These are phyloP conservation scores for Hydrolagus colliei DNA, from an alignment of 2,797 vertebrate species.

Conservation along the genomic window DNA sequence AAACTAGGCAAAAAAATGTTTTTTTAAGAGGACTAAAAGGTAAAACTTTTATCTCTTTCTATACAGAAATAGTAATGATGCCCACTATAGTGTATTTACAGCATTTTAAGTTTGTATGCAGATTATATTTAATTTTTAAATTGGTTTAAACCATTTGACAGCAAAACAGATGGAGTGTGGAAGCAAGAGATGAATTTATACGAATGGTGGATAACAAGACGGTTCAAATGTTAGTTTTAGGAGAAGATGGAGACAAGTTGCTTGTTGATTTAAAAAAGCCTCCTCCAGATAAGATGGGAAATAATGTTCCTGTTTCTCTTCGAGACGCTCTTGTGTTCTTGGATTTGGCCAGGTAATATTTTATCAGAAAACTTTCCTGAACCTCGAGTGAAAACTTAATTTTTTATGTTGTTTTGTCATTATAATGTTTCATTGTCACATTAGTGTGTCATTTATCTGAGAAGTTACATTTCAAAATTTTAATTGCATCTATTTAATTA, in stretches of 20 bases:
- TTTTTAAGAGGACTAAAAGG: too few species aligned
- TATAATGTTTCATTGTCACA: neutral
- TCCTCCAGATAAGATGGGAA: slow-evolving; percentile 49
- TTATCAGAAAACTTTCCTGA: neutral
- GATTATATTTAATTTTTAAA: neutral
- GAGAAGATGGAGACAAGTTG: slow-evolving; percentile 56
- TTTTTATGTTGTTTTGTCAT: neutral
- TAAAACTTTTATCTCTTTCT: too few species aligned
- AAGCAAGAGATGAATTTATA: slow-evolving; percentile 52
- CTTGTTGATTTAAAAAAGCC: slow-evolving; percentile 65
- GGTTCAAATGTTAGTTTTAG: slow-evolving; percentile 55
- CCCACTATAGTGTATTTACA: too few species aligned
- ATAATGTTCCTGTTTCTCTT: slow-evolving; percentile 55
- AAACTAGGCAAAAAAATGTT: too few species aligned
- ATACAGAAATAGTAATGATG: too few species aligned
- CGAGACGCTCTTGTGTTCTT: slow-evolving; percentile 59
- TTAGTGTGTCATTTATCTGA: neutral
- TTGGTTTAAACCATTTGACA: slow-evolving; percentile 36
- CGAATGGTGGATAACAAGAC: slow-evolving; percentile 59
- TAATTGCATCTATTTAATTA: too few species aligned
- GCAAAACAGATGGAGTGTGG: slow-evolving; percentile 54
- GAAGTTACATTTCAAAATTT: too few species aligned
- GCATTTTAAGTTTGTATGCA: too few species aligned
- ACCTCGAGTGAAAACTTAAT: neutral
- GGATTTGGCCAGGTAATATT: slow-evolving; percentile 58